These are phyloP conservation scores for Falco columbarius DNA, from an alignment of 2,797 vertebrate genomes.

Conservation along the genomic window DNA sequence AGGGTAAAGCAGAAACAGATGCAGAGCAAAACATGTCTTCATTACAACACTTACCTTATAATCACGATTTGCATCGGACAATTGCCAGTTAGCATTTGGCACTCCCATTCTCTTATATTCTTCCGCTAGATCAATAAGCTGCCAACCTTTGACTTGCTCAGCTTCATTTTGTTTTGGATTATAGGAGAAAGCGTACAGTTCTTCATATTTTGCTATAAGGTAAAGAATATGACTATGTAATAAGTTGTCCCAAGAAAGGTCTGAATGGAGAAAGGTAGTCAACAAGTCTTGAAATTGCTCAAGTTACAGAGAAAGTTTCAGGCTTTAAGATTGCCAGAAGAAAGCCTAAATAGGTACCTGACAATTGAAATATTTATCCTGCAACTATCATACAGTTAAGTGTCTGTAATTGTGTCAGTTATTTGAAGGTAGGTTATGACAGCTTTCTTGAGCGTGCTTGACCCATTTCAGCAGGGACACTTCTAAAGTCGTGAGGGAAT, in stretches of 20 bases:
- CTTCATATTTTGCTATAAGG: constrained; percentile 76
- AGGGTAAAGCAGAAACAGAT: background rate
- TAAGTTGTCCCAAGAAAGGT: background rate
- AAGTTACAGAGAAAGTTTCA: background rate
- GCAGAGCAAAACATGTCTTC: background rate
- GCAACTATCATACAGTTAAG: background rate
- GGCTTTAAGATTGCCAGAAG: background rate
- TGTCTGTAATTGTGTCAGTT: background rate
- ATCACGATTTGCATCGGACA: constrained; percentile 92
- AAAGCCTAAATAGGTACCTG: background rate
- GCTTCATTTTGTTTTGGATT: constrained; percentile 96
- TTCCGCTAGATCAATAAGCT: constrained; percentile 88
- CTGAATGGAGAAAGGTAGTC: background rate
- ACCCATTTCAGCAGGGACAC: background rate
- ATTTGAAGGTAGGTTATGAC: background rate
- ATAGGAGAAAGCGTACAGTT: constrained; percentile 97
- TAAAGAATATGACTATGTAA: background rate
- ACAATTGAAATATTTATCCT: background rate
- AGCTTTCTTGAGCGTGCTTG: background rate
- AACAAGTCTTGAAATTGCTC: background rate
- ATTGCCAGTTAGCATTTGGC: constrained; percentile 92
- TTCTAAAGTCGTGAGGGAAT: background rate
- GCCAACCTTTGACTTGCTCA: constrained; percentile 91
- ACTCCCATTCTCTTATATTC: constrained; percentile 96
- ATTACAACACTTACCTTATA: constrained; percentile 85